phyloP scores from a whole-genome alignment of 2,113 vertebrate species.

The Pseudois nayaur region DNA sequence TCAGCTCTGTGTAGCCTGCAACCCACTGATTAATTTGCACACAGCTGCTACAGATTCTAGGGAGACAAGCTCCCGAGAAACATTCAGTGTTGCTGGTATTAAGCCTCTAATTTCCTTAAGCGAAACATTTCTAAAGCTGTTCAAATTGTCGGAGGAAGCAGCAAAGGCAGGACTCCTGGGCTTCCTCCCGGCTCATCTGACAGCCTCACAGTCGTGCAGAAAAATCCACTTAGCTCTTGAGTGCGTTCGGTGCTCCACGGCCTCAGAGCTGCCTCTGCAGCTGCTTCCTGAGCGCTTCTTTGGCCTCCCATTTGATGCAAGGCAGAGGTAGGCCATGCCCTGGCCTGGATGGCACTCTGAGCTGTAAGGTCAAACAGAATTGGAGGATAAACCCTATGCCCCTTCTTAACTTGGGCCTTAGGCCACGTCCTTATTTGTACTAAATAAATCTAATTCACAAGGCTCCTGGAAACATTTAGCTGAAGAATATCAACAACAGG shows the following conservation, averaged over 20 bases:
- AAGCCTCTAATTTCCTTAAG: constrained; percentile 73
- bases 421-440: background rate
- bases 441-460: background rate
- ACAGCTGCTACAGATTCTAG: constrained; percentile 61
- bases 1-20: background rate
- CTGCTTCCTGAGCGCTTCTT: background rate
- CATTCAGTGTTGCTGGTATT: constrained; percentile 54
- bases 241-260: fast-evolving
- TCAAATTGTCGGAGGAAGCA: constrained; percentile 48
- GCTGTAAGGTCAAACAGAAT: background rate
- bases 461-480: background rate
- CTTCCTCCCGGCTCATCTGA: constrained; percentile 5
- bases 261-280: background rate
- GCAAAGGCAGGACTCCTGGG: constrained; percentile 23
- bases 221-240: constrained; percentile 18
- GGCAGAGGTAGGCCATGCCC: background rate
- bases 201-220: background rate
- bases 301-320: background rate
- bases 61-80: constrained; percentile 55
- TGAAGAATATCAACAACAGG: background rate
- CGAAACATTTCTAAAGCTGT: constrained; percentile 71
- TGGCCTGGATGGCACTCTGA: background rate
- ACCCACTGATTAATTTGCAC: constrained; percentile 59
- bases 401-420: background rate
- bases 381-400: background rate